Conservation (phyloP, 2,888 invertebrate genomes). For the Xanthia icteritia region DNA sequence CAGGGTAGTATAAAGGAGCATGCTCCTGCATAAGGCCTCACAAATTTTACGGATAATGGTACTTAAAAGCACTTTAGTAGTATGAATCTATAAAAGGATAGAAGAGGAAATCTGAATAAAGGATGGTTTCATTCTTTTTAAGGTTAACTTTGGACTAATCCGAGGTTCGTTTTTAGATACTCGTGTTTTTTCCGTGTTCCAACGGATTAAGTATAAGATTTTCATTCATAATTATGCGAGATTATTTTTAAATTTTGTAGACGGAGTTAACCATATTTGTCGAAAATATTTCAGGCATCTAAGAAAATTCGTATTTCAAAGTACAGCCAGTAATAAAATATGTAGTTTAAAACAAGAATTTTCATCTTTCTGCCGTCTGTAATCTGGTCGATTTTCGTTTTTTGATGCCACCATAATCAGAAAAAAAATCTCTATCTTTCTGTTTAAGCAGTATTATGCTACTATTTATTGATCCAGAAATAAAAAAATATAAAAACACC, state of each 20-base stretch:
- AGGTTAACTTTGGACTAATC: neutral
- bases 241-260: neutral
- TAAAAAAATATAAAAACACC: no score
- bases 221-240: neutral
- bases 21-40: constrained; percentile 57
- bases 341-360: neutral
- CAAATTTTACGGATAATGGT: constrained; percentile 37
- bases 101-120: neutral
- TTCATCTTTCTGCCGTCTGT: neutral
- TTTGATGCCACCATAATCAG: no score
- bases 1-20: constrained; percentile 25
- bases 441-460: no score
- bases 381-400: no score
- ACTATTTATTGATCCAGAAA: no score
- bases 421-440: no score
- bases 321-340: neutral
- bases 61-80: constrained; percentile 18
- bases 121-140: constrained; percentile 13
- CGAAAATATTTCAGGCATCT: neutral
- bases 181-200: constrained; percentile 20
- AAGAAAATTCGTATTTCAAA: neutral
- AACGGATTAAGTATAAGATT: neutral
- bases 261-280: neutral
- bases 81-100: constrained; percentile 8
- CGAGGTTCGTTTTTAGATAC: neutral